phyloP scores from a whole-genome alignment of 2,797 vertebrate genomes.

The Pangasius mekongensis region DNA sequence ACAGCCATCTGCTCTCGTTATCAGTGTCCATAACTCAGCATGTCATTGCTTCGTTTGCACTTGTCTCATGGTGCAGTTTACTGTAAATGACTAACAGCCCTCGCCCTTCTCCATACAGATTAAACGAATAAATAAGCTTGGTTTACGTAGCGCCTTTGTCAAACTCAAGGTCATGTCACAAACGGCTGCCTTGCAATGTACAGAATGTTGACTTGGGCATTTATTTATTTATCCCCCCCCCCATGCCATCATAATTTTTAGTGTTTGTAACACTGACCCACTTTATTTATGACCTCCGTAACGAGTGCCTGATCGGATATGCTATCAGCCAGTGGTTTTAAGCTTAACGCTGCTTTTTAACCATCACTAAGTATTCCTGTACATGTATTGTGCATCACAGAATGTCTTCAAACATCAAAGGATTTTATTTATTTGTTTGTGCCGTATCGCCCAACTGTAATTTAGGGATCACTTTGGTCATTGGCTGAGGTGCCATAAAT shows the following conservation, averaged over 20 bases:
- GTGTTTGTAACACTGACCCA: constrained; percentile 9
- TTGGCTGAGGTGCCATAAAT: background rate
- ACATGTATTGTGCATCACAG: background rate
- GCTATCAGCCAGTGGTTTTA: background rate
- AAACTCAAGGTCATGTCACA: background rate
- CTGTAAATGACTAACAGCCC: background rate
- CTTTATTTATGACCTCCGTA: background rate
- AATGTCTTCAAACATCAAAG: background rate
- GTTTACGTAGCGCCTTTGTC: background rate
- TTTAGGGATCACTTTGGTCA: background rate
- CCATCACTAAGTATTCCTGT: no score
- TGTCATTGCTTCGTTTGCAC: background rate
- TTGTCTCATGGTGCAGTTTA: background rate
- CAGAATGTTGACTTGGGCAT: background rate
- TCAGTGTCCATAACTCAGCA: no score
- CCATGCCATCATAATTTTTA: background rate
- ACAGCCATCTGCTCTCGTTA: background rate
- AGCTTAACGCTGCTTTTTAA: background rate
- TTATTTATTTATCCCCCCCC: background rate
- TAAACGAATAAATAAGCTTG: background rate
- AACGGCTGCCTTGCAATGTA: background rate
- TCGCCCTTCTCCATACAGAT: background rate
- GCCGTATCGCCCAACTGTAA: background rate
- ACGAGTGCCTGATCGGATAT: background rate
- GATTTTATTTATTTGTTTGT: background rate